Evolutionary conservation across 2,113 vertebrate genomes (phyloP).

Genomic region (Rhegmatorhina hoffmannsi): DNA sequence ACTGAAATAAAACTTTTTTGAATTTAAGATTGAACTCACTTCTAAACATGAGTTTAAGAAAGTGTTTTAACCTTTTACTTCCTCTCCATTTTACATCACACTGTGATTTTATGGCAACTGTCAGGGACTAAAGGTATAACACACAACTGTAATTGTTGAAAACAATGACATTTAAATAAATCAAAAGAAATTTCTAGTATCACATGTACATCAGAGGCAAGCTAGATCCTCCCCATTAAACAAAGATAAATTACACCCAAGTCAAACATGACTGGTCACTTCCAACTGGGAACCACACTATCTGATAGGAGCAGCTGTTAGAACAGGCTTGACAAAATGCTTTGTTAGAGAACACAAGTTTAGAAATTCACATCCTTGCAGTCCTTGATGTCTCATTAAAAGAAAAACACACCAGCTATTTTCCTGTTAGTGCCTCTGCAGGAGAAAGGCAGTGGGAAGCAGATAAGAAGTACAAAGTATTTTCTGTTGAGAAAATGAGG

Average conservation of each 20-base stretch:
- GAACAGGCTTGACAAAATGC: slow-evolving; percentile 4
- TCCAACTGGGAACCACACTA: slow-evolving; percentile 56
- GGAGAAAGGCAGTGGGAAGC: slow-evolving; percentile 40
- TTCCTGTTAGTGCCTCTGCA: slow-evolving; percentile 47
- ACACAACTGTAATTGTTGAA: not conserved
- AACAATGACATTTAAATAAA: slow-evolving; percentile 16
- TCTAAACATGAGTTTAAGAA: not conserved
- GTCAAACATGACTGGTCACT: slow-evolving; percentile 22
- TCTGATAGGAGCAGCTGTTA: slow-evolving; percentile 53
- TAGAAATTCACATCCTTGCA: slow-evolving; percentile 68
- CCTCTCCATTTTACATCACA: not conserved
- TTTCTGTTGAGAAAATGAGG: slow-evolving; percentile 7
- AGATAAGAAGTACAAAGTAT: slow-evolving; percentile 66
- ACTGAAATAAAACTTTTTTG: not conserved
- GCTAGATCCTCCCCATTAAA: not conserved
- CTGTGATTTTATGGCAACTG: not conserved
- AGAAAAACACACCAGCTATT: slow-evolving; percentile 34
- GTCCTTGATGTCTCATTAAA: slow-evolving; percentile 54
- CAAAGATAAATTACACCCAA: slow-evolving; percentile 9
- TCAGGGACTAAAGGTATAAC: not conserved
- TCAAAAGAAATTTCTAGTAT: slow-evolving; percentile 22
- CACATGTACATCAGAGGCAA: slow-evolving; percentile 3
- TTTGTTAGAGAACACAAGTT: slow-evolving; percentile 52
- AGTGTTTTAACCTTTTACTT: not conserved
- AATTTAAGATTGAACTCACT: not conserved